phyloP scores from a whole-genome alignment of 2,113 vertebrate species.

The Sigmodon hispidus region DNA sequence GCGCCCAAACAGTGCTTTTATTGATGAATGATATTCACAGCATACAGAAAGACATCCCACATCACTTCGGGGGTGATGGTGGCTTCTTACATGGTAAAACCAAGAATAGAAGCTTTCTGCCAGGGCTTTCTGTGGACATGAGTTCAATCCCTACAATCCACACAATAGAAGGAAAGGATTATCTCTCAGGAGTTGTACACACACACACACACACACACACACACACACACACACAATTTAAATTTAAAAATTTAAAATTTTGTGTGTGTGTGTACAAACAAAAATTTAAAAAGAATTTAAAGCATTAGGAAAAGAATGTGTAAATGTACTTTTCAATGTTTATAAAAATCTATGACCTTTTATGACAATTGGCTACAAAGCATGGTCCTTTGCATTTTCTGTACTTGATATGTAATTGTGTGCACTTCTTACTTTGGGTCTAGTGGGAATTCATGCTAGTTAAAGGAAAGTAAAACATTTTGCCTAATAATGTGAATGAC shows the following conservation, averaged over 20 bases:
- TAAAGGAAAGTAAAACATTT: conserved; percentile 73
- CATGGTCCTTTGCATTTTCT: conserved; percentile 61
- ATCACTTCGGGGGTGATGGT: background rate
- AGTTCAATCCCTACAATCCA: background rate
- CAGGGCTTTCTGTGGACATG: background rate
- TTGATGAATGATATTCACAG: too few species aligned
- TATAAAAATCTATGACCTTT: conserved; percentile 23
- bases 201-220: background rate
- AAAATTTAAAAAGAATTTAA: too few species aligned
- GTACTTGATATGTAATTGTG: conserved; percentile 60
- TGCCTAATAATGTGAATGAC: conserved; percentile 78
- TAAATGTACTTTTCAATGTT: conserved; percentile 60
- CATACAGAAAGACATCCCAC: too few species aligned
- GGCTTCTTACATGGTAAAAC: background rate
- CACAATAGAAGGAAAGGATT: too few species aligned
- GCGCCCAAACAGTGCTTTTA: too few species aligned
- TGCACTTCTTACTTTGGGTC: conserved; percentile 57
- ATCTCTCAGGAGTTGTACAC: background rate
- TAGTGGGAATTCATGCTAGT: conserved; percentile 71
- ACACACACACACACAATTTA: background rate
- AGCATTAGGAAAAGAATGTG: background rate
- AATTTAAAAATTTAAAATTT: too few species aligned
- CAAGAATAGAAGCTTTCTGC: background rate
- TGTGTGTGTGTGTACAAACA: background rate
- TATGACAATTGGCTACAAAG: background rate